Evolutionary conservation across 2,113 vertebrate genomes (phyloP).

Genomic region (Leucopsar rothschildi): DNA sequence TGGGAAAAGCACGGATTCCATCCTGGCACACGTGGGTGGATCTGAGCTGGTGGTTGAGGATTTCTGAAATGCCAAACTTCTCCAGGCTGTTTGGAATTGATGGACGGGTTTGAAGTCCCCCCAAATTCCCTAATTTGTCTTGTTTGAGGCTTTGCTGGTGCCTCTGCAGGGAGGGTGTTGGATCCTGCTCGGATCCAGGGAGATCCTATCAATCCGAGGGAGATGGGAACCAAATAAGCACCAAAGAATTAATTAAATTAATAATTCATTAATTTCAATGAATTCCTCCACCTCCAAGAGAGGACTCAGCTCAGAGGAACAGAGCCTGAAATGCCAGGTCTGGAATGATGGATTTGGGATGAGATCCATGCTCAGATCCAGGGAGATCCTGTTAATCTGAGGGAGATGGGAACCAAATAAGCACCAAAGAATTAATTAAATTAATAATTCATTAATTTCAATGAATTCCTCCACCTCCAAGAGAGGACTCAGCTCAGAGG

Average conservation of each 20-base stretch:
- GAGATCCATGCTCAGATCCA: neutral
- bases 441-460: too few species aligned
- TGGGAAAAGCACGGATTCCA: neutral
- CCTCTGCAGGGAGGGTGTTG: fast-evolving
- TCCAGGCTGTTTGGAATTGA: neutral
- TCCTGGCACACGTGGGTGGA: fast-evolving
- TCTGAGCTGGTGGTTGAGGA: neutral
- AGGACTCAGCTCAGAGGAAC: neutral
- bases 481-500: too few species aligned
- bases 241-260: fast-evolving
- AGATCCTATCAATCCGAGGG: neutral
- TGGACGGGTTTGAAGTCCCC: too few species aligned
- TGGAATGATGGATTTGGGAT: fast-evolving
- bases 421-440: too few species aligned
- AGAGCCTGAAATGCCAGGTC: fast-evolving
- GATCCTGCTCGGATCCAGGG: neutral
- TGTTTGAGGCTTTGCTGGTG: neutral
- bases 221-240: neutral
- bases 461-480: too few species aligned
- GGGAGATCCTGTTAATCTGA: too few species aligned
- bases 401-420: too few species aligned
- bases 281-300: neutral
- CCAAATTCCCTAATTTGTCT: fast-evolving
- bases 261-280: neutral
- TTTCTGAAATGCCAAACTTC: neutral